phyloP scores from a whole-genome alignment of 2,888 invertebrate genomes.

The Poecilobothrus nobilitatus region DNA sequence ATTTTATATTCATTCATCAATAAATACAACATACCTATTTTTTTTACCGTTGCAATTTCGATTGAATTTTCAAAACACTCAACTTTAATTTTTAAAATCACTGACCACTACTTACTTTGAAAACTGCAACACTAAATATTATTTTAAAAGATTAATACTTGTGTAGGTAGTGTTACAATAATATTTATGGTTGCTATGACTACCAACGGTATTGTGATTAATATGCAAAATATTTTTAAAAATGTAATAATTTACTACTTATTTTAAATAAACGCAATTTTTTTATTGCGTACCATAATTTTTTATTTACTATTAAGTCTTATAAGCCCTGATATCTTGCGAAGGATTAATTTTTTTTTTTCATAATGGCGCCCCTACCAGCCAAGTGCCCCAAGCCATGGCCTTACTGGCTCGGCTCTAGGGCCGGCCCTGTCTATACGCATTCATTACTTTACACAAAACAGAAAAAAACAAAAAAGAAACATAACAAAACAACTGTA shows the following conservation, averaged over 20 bases:
- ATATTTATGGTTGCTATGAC: not conserved
- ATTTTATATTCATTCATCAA: slow-evolving; percentile 7
- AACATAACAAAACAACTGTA: no score
- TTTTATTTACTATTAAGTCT: not conserved
- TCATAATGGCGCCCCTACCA: slow-evolving; percentile 5
- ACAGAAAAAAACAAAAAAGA: no score
- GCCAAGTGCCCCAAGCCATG: slow-evolving; percentile 7
- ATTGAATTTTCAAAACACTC: slow-evolving; percentile 9
- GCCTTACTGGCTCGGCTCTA: slow-evolving; percentile 10
- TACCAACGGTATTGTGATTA: not conserved
- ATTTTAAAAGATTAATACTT: slow-evolving; percentile 9
- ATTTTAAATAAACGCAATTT: not conserved
- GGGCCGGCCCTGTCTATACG: not conserved
- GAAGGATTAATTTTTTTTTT: slow-evolving; percentile 7
- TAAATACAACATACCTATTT: slow-evolving; percentile 7
- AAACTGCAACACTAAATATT: slow-evolving; percentile 5
- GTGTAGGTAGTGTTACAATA: not conserved
- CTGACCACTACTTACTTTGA: slow-evolving; percentile 7
- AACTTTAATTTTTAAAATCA: slow-evolving; percentile 10
- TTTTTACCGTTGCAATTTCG: slow-evolving; percentile 9
- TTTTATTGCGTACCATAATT: not conserved
- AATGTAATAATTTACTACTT: not conserved
- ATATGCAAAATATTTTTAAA: not conserved
- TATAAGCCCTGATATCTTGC: slow-evolving; percentile 2
- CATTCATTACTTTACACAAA: no score